Evolutionary conservation across 2,888 invertebrate species (phyloP).

Genomic region (Doris montereyensis): DNA sequence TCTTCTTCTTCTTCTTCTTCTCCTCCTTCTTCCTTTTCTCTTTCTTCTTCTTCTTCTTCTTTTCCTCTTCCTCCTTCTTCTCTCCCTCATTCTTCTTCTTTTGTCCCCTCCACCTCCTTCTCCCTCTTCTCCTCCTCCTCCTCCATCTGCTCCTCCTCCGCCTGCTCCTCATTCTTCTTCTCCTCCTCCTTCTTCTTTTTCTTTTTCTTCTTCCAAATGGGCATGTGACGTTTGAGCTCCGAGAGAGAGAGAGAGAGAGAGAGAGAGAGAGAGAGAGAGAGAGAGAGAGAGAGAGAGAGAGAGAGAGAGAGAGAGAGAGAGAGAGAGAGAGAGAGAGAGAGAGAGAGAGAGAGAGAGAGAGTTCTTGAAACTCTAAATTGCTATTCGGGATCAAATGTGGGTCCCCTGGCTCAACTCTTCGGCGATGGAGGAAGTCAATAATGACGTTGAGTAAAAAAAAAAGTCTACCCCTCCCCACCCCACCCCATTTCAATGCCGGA

Average conservation of each 20-base stretch:
- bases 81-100: too few species aligned
- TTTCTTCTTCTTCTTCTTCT: not conserved
- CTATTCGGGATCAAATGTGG: too few species aligned
- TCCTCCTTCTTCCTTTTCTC: not conserved
- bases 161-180: too few species aligned
- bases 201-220: too few species aligned
- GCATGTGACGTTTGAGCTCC: too few species aligned
- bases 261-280: too few species aligned
- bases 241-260: too few species aligned
- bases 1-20: not conserved
- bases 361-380: not conserved
- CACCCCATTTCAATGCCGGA: too few species aligned
- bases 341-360: not conserved
- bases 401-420: too few species aligned
- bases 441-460: too few species aligned
- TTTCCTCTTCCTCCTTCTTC: not conserved
- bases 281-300: conserved; percentile 16
- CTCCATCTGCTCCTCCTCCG: not conserved
- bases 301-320: not conserved
- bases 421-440: too few species aligned
- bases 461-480: too few species aligned
- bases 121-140: not conserved
- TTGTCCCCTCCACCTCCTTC: not conserved
- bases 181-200: not conserved
- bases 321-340: not conserved